A percentile compares a stretch with the other conserved stretches of the same genome.
phyloP scores from a whole-genome alignment of 2,888 invertebrate genomes.

The Steinernema scapterisci region DNA sequence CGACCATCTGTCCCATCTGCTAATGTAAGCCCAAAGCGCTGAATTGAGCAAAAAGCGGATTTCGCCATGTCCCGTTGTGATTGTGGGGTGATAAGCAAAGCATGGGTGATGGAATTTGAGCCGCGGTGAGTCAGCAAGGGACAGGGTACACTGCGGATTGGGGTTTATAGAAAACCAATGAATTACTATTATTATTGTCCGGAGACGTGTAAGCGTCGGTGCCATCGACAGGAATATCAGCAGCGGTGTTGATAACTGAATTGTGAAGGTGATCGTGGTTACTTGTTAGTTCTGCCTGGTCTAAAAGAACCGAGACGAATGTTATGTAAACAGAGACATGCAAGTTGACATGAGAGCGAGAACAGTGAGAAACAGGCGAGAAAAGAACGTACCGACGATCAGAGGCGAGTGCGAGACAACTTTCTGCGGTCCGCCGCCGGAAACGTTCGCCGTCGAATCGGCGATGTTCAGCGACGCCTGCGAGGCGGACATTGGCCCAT shows the following conservation, averaged over 20 bases:
- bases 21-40: too few relatives aligned
- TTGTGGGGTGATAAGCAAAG: too few relatives aligned
- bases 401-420: constrained; percentile 25
- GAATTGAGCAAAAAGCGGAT: too few relatives aligned
- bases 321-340: constrained; percentile 30
- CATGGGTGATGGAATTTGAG: too few relatives aligned
- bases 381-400: constrained; percentile 20
- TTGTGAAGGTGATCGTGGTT: not conserved
- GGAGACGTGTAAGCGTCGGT: constrained; percentile 30
- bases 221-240: not conserved
- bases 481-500: not conserved
- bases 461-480: not conserved
- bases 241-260: not conserved
- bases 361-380: not conserved
- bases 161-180: not conserved
- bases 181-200: not conserved
- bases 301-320: constrained; percentile 7
- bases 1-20: too few relatives aligned
- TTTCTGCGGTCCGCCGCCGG: not conserved
- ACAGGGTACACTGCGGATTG: not conserved
- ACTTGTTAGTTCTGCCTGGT: constrained; percentile 13
- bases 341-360: not conserved
- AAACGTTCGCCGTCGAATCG: not conserved
- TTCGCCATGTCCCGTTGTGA: too few relatives aligned
- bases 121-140: not conserved